phyloP scores from a whole-genome alignment of 2,113 vertebrate genomes.

The Acanthochromis polyacanthus region DNA sequence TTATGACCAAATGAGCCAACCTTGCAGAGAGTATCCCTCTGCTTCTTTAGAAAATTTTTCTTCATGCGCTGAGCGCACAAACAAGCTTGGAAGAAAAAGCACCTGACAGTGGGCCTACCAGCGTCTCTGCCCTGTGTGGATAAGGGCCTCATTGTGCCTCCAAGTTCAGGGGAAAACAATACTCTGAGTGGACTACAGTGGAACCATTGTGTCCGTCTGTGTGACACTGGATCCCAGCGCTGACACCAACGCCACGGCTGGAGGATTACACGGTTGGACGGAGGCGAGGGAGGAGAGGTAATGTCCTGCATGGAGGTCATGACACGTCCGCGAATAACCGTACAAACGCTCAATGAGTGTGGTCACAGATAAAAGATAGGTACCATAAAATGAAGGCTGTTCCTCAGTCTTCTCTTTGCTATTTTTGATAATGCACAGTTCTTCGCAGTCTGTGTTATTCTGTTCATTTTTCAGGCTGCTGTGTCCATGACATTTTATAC shows the following conservation, averaged over 20 bases:
- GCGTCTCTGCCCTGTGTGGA: slow-evolving; percentile 36
- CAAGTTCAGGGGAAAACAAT: slow-evolving; percentile 68
- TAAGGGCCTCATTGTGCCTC: slow-evolving; percentile 80
- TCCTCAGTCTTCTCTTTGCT: no score
- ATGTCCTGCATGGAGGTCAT: slow-evolving; percentile 37
- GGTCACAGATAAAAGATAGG: background rate
- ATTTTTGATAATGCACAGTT: no score
- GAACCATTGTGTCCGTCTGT: slow-evolving; percentile 73
- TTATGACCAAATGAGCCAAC: no score
- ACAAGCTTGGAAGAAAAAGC: slow-evolving; percentile 46
- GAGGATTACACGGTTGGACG: slow-evolving; percentile 55
- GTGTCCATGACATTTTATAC: no score
- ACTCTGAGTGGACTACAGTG: slow-evolving; percentile 73
- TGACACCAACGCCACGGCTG: slow-evolving; percentile 42
- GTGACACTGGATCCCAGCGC: slow-evolving; percentile 73
- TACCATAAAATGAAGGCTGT: no score
- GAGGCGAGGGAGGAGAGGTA: slow-evolving; percentile 60
- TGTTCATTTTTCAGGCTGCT: no score
- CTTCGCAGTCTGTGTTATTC: no score
- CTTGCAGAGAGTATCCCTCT: background rate
- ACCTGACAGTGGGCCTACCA: slow-evolving; percentile 72
- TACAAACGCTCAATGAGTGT: background rate
- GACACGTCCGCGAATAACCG: background rate
- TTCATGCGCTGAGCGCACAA: slow-evolving; percentile 11
- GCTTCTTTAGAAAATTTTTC: background rate